Evolutionary conservation across 2,113 vertebrate genomes (phyloP).

Genomic region (Oryzias javanicus): DNA sequence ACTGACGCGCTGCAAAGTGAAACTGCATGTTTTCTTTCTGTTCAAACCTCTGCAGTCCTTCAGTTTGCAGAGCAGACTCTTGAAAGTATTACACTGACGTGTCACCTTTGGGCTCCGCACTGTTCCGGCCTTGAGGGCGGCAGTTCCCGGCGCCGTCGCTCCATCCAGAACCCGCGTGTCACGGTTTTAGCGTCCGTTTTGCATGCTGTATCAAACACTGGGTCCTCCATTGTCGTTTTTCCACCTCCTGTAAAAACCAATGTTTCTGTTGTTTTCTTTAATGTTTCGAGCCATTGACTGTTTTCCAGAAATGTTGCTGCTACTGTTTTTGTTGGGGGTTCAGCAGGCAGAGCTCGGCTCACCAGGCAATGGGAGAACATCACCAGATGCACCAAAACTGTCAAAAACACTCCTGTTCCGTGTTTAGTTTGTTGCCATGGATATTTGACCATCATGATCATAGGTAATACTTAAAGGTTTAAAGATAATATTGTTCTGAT

Average conservation of each 20-base stretch:
- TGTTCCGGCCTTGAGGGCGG: constrained; percentile 54
- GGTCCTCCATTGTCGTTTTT: constrained; percentile 31
- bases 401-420: constrained; percentile 56
- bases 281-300: constrained; percentile 27
- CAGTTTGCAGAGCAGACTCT: constrained; percentile 35
- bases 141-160: constrained; percentile 30
- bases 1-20: constrained; percentile 40
- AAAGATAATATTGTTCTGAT: constrained; percentile 61
- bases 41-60: constrained; percentile 22
- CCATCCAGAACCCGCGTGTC: constrained; percentile 42
- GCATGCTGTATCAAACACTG: constrained; percentile 67
- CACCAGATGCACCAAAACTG: constrained; percentile 65
- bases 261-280: constrained; percentile 10
- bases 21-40: constrained; percentile 53
- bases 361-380: constrained; percentile 10
- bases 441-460: constrained; percentile 62
- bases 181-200: constrained; percentile 36
- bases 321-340: constrained; percentile 57
- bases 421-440: constrained; percentile 66
- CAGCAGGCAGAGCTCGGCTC: constrained; percentile 28
- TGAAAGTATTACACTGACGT: constrained; percentile 59
- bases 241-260: constrained; percentile 14
- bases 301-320: constrained; percentile 71
- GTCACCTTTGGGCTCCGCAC: constrained; percentile 60
- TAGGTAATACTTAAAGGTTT: constrained; percentile 55